Base-by-base conservation (phyloP, 1,140 invertebrate species). In the Rhagoletis pomonella region DNA sequence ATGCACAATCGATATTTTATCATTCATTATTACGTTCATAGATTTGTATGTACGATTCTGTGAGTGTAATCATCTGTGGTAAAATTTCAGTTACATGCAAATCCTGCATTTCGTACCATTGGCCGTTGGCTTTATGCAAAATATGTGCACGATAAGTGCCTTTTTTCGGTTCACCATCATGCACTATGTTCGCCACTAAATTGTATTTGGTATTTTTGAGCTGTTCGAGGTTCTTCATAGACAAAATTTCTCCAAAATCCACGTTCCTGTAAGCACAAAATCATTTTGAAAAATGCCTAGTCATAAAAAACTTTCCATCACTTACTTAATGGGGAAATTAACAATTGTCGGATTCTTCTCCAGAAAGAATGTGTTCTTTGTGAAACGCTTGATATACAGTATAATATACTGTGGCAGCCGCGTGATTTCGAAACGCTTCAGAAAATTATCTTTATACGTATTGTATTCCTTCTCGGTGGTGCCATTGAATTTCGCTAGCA, bases 291-390 rank as follows among this genome's bases (percentile, higher is more conserved):
- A 47, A 42, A 42, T 7, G 2, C 3, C 0, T 55, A 7, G 50
- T 10, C 5, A 55, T 55, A 55, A 1, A 55, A 55, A 29, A 55
- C 2, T 55, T 5, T 55, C 10, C 29, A 29, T 55, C 50, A 55
- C 50, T 7, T 55, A 55, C 50, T n/a, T 84, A 42, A 77, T 98
- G 6, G 99, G 99, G 93, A 99, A 99, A 94, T 99, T 99, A 0
- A 99, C 99, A 92, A 99, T 99, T 0, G 99, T 99, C 10, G 98
- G 98, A 95, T 99, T 99, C 94, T 99, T 99, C 92, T 99, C 99
- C 14, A 99, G 95, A 91, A 99, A 99, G 94, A 99, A 99, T 50
- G 98, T 99, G 93, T 99, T 99, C 94, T 99, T 99, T 3, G 98
- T 99, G 93, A 99, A 99, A 89, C 99, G 95, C 94, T 99, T 99